A percentile compares a stretch with the other conserved stretches of the same genome.
Evolutionary conservation across 2,797 vertebrate species (phyloP).

Genomic region (Anas flavirostris): DNA sequence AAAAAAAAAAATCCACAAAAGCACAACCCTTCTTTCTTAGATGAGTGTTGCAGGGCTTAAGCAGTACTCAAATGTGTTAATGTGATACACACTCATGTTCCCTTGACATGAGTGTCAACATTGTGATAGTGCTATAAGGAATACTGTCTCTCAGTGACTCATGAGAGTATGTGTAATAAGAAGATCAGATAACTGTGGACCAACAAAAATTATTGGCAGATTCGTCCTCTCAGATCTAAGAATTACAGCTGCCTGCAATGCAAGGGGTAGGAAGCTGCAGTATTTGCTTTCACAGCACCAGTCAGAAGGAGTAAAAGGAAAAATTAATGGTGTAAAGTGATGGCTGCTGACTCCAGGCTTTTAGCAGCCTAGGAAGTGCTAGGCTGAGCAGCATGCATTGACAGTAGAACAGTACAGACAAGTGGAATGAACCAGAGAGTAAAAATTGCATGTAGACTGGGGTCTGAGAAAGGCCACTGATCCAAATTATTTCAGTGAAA

Average conservation of each 20-base stretch:
- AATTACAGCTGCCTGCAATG: background rate
- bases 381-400: background rate
- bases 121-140: background rate
- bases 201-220: background rate
- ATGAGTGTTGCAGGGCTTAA: background rate
- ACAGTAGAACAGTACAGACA: background rate
- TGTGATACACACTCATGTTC: background rate
- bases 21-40: background rate
- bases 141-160: background rate
- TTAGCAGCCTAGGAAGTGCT: background rate
- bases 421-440: background rate
- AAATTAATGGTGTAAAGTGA: background rate
- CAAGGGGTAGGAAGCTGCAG: background rate
- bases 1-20: background rate
- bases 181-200: background rate
- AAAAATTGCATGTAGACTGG: background rate
- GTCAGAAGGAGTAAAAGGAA: background rate
- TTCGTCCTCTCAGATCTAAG: background rate
- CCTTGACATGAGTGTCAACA: background rate
- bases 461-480: background rate
- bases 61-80: background rate
- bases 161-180: background rate
- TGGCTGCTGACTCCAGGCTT: conserved; percentile 21
- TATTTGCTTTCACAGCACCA: background rate
- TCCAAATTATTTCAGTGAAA: background rate